Conservation (phyloP, 2,113 vertebrate genomes). For the Pedetes capensis region DNA sequence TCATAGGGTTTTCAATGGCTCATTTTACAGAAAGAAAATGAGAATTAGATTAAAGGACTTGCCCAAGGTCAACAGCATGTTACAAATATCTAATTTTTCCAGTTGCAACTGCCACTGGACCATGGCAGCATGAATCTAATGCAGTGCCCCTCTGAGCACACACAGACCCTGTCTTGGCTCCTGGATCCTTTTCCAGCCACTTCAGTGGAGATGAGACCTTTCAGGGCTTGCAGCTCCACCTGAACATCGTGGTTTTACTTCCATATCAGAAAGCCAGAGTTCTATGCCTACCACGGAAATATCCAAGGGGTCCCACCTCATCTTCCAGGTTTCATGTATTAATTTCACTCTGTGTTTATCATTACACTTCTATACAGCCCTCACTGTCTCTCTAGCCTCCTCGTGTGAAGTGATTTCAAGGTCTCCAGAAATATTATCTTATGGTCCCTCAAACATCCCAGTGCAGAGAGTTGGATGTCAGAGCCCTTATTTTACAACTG, state of each 20-base stretch:
- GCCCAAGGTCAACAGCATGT: neutral
- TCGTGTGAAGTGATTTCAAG: slow-evolving; percentile 20
- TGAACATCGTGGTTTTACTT: neutral
- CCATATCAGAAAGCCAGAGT: neutral
- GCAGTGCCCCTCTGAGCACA: neutral
- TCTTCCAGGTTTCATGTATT: neutral
- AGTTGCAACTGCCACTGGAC: no score
- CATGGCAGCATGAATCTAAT: neutral
- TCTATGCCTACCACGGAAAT: neutral
- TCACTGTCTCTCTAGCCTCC: neutral
- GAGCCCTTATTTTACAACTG: neutral
- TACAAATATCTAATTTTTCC: neutral
- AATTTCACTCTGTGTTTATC: neutral
- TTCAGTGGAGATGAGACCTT: neutral
- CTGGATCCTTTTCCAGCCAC: neutral
- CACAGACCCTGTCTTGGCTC: neutral
- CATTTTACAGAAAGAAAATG: slow-evolving; percentile 21
- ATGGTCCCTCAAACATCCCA: neutral
- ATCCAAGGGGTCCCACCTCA: neutral
- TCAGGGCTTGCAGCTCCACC: neutral
- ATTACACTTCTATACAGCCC: neutral
- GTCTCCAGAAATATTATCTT: neutral
- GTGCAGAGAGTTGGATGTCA: neutral
- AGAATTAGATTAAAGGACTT: slow-evolving; percentile 4
- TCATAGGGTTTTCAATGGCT: no score